Evolutionary conservation across 2,888 invertebrate genomes (phyloP).

Genomic region (Nomada hirtipes): DNA sequence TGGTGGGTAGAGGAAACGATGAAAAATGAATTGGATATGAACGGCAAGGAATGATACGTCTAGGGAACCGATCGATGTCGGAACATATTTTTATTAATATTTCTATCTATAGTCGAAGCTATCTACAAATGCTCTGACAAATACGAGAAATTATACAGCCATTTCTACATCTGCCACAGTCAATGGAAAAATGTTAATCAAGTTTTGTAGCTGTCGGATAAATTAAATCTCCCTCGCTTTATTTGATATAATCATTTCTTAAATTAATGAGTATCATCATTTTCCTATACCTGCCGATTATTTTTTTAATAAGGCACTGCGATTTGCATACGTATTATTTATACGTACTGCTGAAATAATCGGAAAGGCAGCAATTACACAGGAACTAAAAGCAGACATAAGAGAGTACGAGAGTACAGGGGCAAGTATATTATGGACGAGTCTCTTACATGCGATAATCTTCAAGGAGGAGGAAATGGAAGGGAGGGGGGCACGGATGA

Average conservation of each 20-base stretch:
- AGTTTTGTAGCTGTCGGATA: constrained; percentile 61
- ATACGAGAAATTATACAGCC: constrained; percentile 33
- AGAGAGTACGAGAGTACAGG: constrained; percentile 2
- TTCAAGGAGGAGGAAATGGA: constrained; percentile 6
- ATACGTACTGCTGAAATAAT: background rate
- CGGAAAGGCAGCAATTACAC: background rate
- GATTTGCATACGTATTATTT: too few relatives aligned
- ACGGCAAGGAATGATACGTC: constrained; percentile 4
- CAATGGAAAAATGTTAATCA: constrained; percentile 77
- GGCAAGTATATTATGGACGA: constrained; percentile 25
- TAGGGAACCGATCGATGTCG: constrained; percentile 4
- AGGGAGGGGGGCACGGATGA: background rate
- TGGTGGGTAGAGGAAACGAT: background rate
- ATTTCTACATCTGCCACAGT: constrained; percentile 44
- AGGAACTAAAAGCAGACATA: background rate
- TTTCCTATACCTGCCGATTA: too few relatives aligned
- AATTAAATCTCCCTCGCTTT: constrained; percentile 2
- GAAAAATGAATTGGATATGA: background rate
- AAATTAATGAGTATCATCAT: too few relatives aligned
- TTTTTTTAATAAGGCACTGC: too few relatives aligned
- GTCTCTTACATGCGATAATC: constrained; percentile 51
- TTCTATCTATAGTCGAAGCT: background rate
- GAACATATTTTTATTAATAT: constrained; percentile 6
- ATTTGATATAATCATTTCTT: too few relatives aligned
- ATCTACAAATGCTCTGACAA: constrained; percentile 24